Evolutionary conservation across 2,888 invertebrate species (phyloP), one percentile per base, ranked within the genome.

Genomic region (Drosophila seclusa): DNA sequence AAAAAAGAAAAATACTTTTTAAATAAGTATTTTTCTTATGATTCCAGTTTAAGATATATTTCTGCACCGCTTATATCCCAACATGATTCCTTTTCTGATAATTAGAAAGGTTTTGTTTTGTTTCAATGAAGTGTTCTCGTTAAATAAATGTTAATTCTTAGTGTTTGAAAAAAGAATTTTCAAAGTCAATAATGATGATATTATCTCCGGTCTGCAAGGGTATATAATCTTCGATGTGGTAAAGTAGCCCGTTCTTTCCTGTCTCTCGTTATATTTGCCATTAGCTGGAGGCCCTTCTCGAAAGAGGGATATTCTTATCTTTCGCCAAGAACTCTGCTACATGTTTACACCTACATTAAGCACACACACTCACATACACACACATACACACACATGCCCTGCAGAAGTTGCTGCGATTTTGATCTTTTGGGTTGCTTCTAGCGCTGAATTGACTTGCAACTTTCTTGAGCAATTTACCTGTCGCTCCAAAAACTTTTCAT

Each of bases 381-480:
- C 48, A 60, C 40, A 49, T 27, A 21, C 27, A 29, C 52, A 53
- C 40, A 31, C 38, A 61, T 42, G 54, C 42, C 36, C 7, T 50
- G 59, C 40, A 27, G 27, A 74, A 65, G 60, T 54, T 74, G 58
- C 32, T 57, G 67, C 67, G 85, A 82, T 82, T 79, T 74, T 79
- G 74, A 84, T 82, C 85, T 82, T 85, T 67, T 79, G 73, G 79
- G 80, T 64, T 69, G 74, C 70, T 70, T 63, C 72, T 55, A 73
- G 70, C 68, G 60, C 57, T 74, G 77, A 82, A 84, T 85, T 82
- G 82, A 85, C 82, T 82, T 82, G 82, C 74, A 74, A 82, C 76
- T 70, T 82, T 49, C 69, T 68, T 60, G 82, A 82, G 82, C 74
- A 84, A 68, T 76, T 73, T 54, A 64, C 68, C 52, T 62, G 61